These are phyloP conservation scores for Drosophila tripunctata DNA, from an alignment of 2,888 invertebrate species.

Conservation along the genomic window DNA sequence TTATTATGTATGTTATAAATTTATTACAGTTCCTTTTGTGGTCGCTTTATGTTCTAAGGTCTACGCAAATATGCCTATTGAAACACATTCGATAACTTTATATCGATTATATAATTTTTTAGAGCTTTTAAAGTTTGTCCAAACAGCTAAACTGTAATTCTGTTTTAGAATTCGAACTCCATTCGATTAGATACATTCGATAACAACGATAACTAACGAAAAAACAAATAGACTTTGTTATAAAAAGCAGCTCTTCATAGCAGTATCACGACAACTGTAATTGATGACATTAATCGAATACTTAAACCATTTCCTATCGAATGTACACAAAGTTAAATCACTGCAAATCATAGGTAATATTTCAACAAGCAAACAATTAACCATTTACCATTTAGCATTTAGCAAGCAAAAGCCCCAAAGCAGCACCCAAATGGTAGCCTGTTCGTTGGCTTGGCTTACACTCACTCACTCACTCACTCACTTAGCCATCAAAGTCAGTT, in stretches of 20 bases:
- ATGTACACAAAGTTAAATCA: neutral
- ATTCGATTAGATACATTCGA: neutral
- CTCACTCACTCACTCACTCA: too few relatives aligned
- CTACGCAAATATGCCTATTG: too few relatives aligned
- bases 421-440: neutral
- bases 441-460: constrained; percentile 1
- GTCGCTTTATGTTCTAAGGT: too few relatives aligned
- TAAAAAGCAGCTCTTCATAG: neutral
- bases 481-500: constrained; percentile 54
- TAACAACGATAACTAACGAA: neutral
- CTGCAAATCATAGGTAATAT: constrained; percentile 22
- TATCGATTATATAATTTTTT: too few relatives aligned
- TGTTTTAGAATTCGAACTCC: too few relatives aligned
- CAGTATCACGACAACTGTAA: neutral
- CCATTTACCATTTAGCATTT: constrained; percentile 18
- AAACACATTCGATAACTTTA: too few relatives aligned
- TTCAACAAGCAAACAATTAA: constrained; percentile 30
- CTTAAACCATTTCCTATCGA: neutral
- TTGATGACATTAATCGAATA: neutral
- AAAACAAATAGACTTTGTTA: too few relatives aligned
- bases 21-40: too few relatives aligned
- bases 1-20: too few relatives aligned
- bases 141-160: too few relatives aligned
- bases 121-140: too few relatives aligned
- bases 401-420: neutral